Percentiles rank a stretch among this genome's conserved stretches.
Conservation (phyloP, 1,140 invertebrate species). For the Drosophila teissieri region DNA sequence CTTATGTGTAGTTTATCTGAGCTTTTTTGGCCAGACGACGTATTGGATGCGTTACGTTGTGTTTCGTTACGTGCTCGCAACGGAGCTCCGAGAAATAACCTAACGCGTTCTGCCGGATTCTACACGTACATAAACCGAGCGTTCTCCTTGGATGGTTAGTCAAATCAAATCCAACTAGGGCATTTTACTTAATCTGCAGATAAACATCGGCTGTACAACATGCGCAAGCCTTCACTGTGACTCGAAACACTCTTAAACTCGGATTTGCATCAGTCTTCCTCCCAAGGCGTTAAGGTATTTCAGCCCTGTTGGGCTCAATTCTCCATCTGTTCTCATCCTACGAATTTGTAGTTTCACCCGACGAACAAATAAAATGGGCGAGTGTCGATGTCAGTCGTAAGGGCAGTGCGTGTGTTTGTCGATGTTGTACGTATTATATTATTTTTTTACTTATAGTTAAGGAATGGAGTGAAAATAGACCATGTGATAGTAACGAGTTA, state of each 20-base stretch:
- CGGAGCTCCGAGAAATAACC: slow-evolving; percentile 10
- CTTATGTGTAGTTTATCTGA: not conserved
- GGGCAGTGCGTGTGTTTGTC: slow-evolving; percentile 7
- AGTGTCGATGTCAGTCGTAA: slow-evolving; percentile 6
- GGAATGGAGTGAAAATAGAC: not conserved
- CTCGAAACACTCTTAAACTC: not conserved
- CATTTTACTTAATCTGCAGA: not conserved
- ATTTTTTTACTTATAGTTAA: not conserved
- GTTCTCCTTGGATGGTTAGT: not conserved
- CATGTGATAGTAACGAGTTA: too few species aligned
- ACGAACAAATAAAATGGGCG: slow-evolving; percentile 18
- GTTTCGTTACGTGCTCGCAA: not conserved
- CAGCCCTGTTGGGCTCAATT: not conserved
- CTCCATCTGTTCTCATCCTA: not conserved
- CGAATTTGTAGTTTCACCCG: not conserved
- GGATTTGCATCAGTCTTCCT: not conserved
- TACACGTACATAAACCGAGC: not conserved
- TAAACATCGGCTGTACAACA: not conserved
- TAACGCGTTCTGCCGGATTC: slow-evolving; percentile 5
- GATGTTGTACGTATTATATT: slow-evolving; percentile 4
- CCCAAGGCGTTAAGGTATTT: slow-evolving; percentile 27
- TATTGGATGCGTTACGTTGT: not conserved
- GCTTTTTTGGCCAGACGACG: not conserved
- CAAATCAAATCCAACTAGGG: too few species aligned
- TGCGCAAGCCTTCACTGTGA: not conserved